phyloP scores from a whole-genome alignment of 2,888 invertebrate species.

The Limnephilus marmoratus region DNA sequence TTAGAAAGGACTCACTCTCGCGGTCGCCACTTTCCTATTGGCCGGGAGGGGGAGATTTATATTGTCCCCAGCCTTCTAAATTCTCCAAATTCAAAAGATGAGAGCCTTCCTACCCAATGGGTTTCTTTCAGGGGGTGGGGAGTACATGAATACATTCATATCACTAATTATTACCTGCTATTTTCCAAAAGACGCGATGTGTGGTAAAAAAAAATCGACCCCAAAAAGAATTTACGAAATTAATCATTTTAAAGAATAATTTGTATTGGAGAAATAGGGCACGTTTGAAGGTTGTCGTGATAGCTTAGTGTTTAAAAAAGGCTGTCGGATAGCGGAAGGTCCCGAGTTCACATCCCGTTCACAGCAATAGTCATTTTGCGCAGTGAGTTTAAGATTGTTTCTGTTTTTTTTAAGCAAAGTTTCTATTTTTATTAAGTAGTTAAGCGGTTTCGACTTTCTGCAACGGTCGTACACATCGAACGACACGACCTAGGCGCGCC shows the following conservation, averaged over 20 bases:
- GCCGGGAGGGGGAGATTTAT: constrained; percentile 18
- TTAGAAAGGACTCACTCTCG: constrained; percentile 16
- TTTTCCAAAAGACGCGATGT: neutral
- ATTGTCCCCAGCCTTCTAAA: constrained; percentile 30
- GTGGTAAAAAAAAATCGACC: neutral
- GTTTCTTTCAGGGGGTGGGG: constrained; percentile 52
- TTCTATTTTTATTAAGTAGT: too few relatives aligned
- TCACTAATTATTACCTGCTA: constrained; percentile 39
- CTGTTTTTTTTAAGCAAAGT: too few relatives aligned
- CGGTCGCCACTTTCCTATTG: constrained; percentile 35
- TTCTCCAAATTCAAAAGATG: constrained; percentile 43
- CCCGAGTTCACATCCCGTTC: neutral
- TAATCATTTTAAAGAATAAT: neutral
- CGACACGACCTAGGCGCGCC: too few relatives aligned
- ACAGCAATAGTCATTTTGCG: neutral
- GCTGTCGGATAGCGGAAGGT: too few relatives aligned
- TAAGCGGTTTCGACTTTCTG: too few relatives aligned
- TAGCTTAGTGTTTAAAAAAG: neutral
- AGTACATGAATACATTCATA: constrained; percentile 47
- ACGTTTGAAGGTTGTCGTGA: neutral
- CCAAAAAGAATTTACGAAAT: neutral
- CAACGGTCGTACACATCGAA: too few relatives aligned
- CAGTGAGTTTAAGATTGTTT: too few relatives aligned
- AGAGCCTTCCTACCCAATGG: constrained; percentile 43
- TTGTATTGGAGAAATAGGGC: neutral